phyloP scores from a whole-genome alignment of 53 echinoderm and acorn worm species.

The Holothuria leucospilota region DNA sequence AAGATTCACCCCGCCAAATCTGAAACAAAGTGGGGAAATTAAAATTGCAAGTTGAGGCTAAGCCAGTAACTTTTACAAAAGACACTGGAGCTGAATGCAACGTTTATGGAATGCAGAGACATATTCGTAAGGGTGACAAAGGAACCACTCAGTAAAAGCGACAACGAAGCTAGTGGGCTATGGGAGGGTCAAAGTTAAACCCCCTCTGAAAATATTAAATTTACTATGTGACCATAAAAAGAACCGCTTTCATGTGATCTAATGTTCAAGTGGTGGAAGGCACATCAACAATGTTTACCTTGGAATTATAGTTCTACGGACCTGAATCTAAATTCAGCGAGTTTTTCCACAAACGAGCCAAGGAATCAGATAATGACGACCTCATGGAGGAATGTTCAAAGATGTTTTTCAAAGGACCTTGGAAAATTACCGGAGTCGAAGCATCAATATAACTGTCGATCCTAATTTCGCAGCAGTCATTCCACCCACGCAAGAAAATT shows the following conservation, averaged over 20 bases:
- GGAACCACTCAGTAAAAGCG: background rate
- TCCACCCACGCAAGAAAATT: conserved; percentile 56
- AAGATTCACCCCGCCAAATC: background rate
- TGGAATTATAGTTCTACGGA: background rate
- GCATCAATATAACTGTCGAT: conserved; percentile 43
- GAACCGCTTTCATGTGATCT: too few relatives aligned
- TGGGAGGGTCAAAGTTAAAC: too few relatives aligned
- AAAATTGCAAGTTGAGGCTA: background rate
- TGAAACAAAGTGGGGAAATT: conserved; percentile 26
- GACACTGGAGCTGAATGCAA: conserved; percentile 15
- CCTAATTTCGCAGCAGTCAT: conserved; percentile 35
- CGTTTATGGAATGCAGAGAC: background rate
- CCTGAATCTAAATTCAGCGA: background rate
- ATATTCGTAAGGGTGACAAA: background rate
- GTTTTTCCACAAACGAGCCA: background rate
- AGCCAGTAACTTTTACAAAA: background rate
- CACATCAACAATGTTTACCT: too few relatives aligned
- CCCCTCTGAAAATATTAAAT: too few relatives aligned
- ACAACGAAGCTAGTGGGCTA: background rate
- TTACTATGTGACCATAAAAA: too few relatives aligned
- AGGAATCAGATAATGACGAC: background rate
- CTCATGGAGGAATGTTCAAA: background rate
- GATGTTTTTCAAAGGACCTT: conserved; percentile 26
- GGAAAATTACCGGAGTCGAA: too few relatives aligned
- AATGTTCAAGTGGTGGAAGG: too few relatives aligned